Percentiles rank a stretch among this genome's conserved stretches.
These are phyloP conservation scores for Mantis religiosa DNA, from an alignment of 2,888 invertebrate species.

Conservation along the genomic window DNA sequence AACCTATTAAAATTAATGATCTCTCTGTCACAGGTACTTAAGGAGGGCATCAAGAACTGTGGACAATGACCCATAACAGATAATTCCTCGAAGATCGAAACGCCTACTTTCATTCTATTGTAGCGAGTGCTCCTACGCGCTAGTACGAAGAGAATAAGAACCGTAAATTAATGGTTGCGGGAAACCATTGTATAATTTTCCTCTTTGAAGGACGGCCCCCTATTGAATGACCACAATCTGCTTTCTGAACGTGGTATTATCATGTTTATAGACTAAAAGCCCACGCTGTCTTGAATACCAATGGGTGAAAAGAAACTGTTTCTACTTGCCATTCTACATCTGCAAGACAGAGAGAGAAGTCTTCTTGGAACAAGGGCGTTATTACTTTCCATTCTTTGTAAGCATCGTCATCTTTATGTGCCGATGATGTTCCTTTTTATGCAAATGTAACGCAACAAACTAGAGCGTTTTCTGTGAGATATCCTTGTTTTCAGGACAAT, in stretches of 20 bases:
- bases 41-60: neutral
- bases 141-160: neutral
- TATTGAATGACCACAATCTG: neutral
- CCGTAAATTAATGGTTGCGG: constrained; percentile 7
- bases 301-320: neutral
- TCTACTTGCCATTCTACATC: neutral
- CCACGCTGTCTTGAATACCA: neutral
- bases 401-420: neutral
- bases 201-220: neutral
- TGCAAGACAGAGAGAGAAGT: neutral
- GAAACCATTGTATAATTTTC: neutral
- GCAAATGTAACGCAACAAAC: neutral
- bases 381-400: neutral
- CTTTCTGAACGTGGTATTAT: neutral
- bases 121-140: neutral
- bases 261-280: neutral
- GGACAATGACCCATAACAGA: neutral
- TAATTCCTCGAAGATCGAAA: neutral
- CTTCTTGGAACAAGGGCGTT: neutral
- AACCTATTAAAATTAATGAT: neutral
- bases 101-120: neutral
- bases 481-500: neutral
- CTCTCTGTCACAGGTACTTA: neutral
- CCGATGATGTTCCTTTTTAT: neutral
- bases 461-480: neutral